Evolutionary conservation across 2,888 invertebrate genomes (phyloP).

Genomic region (Clivina fossor): DNA sequence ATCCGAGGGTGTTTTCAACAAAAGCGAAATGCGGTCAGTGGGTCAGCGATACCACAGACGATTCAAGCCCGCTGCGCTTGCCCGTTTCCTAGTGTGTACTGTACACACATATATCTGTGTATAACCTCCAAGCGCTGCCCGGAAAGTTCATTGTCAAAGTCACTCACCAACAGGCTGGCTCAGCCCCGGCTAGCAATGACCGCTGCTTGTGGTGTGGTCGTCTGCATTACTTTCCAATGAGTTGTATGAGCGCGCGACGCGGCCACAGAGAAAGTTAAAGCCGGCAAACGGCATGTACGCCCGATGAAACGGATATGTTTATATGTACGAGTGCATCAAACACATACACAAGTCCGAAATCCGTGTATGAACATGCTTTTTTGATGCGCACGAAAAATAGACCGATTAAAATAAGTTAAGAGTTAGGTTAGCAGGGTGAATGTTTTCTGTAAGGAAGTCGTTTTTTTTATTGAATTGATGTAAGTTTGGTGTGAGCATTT

Average conservation of each 20-base stretch:
- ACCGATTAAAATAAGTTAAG: no score
- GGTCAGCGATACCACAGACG: conserved; percentile 29
- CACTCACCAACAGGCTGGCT: no score
- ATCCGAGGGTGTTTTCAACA: conserved; percentile 31
- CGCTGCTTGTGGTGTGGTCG: no score
- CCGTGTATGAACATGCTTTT: no score
- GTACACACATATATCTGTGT: not conserved
- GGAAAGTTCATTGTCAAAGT: conserved; percentile 31
- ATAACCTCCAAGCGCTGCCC: not conserved
- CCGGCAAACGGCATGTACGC: conserved; percentile 21
- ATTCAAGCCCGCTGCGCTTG: not conserved
- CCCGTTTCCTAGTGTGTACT: not conserved
- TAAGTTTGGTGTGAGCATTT: no score
- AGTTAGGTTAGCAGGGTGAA: no score
- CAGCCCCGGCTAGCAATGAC: no score
- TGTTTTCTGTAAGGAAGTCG: no score
- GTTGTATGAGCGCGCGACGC: conserved; percentile 31
- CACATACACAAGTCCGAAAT: conserved; percentile 1
- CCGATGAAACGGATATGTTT: no score
- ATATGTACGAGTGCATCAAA: conserved; percentile 1
- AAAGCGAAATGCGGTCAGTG: conserved; percentile 37
- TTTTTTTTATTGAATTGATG: no score
- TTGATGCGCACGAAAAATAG: no score
- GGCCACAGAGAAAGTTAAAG: conserved; percentile 39
- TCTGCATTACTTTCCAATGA: conserved; percentile 41